Conservation (phyloP, 2,888 invertebrate genomes). For the Branchellion lobata region DNA sequence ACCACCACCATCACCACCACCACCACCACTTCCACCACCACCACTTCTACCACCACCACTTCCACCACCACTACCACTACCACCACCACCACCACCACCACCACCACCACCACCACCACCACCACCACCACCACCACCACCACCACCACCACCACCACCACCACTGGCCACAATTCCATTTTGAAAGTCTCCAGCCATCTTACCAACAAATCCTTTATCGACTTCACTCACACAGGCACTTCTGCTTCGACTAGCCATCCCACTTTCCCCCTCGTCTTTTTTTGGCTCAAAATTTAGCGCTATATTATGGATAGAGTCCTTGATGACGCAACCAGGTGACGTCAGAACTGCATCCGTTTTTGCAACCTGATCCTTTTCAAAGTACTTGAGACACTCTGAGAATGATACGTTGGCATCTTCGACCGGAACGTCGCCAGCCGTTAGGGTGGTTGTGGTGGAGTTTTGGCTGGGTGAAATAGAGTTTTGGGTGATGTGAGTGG, state of each 20-base stretch:
- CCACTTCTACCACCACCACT: no score
- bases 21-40: background rate
- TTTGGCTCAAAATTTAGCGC: background rate
- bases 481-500: background rate
- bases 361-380: background rate
- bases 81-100: background rate
- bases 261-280: background rate
- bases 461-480: no score
- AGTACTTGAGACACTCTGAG: background rate
- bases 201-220: no score
- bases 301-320: background rate
- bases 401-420: background rate
- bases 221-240: no score
- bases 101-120: no score
- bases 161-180: background rate
- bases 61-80: no score
- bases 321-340: background rate
- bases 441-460: no score
- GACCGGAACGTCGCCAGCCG: background rate
- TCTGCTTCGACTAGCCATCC: no score
- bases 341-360: background rate
- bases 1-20: background rate
- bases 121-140: no score
- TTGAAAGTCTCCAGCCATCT: background rate
- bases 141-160: background rate